These are phyloP conservation scores for Actinia equina DNA, from an alignment of 64 coral and sea anemone species.

Conservation along the genomic window DNA sequence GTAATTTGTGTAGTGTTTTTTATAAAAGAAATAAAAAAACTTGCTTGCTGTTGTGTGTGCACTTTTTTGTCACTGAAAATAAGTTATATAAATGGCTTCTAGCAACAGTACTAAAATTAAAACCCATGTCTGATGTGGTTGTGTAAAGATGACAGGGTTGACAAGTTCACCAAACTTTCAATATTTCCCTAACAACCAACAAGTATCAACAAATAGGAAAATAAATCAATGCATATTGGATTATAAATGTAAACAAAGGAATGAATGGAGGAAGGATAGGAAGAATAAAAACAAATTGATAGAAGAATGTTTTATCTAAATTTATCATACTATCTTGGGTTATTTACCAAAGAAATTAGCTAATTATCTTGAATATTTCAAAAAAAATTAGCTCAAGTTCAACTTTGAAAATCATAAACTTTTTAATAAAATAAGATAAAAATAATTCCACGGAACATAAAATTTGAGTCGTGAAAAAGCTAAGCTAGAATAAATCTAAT, in stretches of 20 bases:
- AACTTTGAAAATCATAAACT: background rate
- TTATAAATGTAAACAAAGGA: background rate
- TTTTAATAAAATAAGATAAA: background rate
- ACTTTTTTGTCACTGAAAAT: background rate
- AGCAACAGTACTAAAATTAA: no score
- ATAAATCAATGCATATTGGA: background rate
- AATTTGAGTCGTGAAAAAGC: no score
- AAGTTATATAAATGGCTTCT: no score
- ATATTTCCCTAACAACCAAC: background rate
- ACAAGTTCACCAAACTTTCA: background rate
- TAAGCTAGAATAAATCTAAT: no score
- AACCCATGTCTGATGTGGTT: background rate
- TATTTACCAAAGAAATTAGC: background rate
- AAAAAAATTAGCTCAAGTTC: background rate
- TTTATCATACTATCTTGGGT: background rate
- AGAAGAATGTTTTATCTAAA: background rate
- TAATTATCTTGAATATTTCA: background rate
- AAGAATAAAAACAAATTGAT: background rate
- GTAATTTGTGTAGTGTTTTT: no score
- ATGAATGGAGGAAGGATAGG: background rate
- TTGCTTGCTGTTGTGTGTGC: no score
- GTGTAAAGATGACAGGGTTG: background rate
- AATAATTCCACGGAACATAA: background rate
- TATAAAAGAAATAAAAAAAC: no score
- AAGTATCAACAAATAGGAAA: background rate